A percentile compares a stretch with the other conserved stretches of the same genome.
Conservation (phyloP, 2,888 invertebrate species). For the Agriotes lineatus region DNA sequence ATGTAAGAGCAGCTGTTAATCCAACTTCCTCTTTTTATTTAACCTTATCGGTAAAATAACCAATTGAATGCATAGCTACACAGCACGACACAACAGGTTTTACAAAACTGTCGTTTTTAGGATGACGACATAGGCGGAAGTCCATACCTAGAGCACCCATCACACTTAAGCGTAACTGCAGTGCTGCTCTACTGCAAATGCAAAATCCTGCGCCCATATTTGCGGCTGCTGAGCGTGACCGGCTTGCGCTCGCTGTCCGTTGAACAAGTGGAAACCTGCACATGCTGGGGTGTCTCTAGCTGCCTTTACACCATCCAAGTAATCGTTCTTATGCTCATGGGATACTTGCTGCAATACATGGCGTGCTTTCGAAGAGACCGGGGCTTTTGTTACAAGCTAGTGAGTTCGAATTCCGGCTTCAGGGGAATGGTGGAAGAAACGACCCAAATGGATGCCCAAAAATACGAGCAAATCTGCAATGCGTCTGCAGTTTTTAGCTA, state of each 20-base stretch:
- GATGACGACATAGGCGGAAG: slow-evolving; percentile 79
- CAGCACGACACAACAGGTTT: too few relatives aligned
- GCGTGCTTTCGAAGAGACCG: slow-evolving; percentile 81
- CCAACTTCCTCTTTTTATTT: slow-evolving; percentile 36
- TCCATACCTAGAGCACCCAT: slow-evolving; percentile 65
- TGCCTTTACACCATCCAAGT: slow-evolving; percentile 79
- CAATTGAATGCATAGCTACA: neutral
- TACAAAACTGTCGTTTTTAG: slow-evolving; percentile 63
- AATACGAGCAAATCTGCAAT: slow-evolving; percentile 75
- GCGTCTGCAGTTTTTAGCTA: slow-evolving; percentile 80
- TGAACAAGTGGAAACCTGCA: slow-evolving; percentile 73
- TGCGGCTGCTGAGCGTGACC: slow-evolving; percentile 79
- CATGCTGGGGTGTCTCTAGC: slow-evolving; percentile 72
- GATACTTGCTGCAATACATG: slow-evolving; percentile 84
- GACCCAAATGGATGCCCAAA: slow-evolving; percentile 47
- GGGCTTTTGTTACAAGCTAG: slow-evolving; percentile 75
- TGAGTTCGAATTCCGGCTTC: slow-evolving; percentile 8
- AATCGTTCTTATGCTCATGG: slow-evolving; percentile 74
- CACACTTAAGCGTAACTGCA: slow-evolving; percentile 81
- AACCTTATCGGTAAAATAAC: slow-evolving; percentile 27
- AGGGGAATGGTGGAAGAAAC: slow-evolving; percentile 13
- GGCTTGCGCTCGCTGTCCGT: slow-evolving; percentile 79
- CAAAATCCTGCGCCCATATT: slow-evolving; percentile 83
- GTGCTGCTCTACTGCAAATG: slow-evolving; percentile 85
- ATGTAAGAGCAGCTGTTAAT: slow-evolving; percentile 24